Percentiles rank a stretch among this genome's conserved stretches.
Conservation (phyloP, 2,113 vertebrate genomes). For the Lepidothrix coronata region DNA sequence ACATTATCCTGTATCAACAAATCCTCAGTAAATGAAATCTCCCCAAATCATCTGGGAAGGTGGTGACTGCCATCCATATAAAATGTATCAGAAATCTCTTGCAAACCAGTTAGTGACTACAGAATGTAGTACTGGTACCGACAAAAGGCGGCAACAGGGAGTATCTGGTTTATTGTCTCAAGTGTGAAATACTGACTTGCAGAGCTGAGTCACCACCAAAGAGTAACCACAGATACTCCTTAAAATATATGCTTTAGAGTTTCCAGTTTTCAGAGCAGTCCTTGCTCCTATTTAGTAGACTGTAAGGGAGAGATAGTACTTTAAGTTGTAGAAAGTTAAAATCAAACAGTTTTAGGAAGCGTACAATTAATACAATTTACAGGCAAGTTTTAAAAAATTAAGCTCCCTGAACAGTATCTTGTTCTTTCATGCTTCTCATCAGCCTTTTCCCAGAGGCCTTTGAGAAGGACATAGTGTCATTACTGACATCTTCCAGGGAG, state of each 20-base stretch:
- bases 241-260: background rate
- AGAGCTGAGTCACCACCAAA: background rate
- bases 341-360: background rate
- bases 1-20: background rate
- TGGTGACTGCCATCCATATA: background rate
- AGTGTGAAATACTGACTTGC: background rate
- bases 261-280: background rate
- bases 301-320: background rate
- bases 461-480: background rate
- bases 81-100: background rate
- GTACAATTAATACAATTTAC: background rate
- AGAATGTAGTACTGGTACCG: background rate
- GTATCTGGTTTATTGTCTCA: background rate
- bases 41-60: background rate
- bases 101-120: background rate
- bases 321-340: background rate
- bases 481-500: background rate
- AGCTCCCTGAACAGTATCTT: background rate
- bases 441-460: background rate
- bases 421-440: background rate
- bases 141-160: background rate
- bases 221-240: background rate
- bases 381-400: background rate
- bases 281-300: background rate
- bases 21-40: background rate